phyloP scores from a whole-genome alignment of 2,797 vertebrate genomes.

The Gobionotothen gibberifrons region DNA sequence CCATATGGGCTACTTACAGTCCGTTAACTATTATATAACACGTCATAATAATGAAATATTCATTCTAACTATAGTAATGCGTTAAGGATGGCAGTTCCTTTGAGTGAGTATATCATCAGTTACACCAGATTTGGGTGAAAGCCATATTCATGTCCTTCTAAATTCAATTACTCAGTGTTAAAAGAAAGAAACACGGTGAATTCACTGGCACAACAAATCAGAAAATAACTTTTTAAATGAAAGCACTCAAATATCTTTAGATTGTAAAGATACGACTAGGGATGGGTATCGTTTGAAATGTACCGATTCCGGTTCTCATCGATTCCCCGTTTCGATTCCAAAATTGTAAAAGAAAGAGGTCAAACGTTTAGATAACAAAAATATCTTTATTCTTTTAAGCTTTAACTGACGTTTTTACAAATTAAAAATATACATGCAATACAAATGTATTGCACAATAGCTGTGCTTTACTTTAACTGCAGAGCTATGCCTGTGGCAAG shows the following conservation, averaged over 20 bases:
- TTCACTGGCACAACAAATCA: not conserved
- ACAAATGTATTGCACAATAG: no score
- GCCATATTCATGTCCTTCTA: not conserved
- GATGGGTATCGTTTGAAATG: no score
- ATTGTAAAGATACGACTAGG: not conserved
- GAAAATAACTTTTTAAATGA: slow-evolving; percentile 2
- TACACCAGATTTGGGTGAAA: not conserved
- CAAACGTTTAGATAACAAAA: no score
- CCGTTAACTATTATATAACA: not conserved
- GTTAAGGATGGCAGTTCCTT: not conserved
- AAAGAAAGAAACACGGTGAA: not conserved
- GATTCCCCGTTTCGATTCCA: no score
- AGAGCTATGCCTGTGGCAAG: no score
- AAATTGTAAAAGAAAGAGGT: no score
- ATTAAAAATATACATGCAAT: no score
- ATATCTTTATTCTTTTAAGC: no score
- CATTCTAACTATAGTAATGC: not conserved
- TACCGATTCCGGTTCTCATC: no score
- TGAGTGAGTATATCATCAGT: not conserved
- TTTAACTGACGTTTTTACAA: no score
- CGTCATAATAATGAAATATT: not conserved
- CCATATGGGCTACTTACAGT: not conserved
- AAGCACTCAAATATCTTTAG: not conserved
- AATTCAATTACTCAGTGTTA: not conserved
- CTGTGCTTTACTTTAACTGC: no score